Evolutionary conservation across 2,888 invertebrate genomes (phyloP).

Genomic region (Ormyrus nitidulus): DNA sequence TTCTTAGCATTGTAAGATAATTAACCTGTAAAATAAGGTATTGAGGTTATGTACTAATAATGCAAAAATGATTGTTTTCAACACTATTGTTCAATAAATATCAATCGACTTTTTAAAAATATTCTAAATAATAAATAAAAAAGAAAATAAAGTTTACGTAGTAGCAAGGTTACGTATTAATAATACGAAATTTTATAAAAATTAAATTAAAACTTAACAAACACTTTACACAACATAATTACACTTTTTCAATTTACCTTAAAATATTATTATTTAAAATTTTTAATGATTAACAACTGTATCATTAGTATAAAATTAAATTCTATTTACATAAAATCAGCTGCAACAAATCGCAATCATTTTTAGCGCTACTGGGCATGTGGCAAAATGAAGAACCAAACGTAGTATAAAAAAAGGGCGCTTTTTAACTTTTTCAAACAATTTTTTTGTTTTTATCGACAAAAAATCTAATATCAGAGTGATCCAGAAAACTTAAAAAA

Average conservation of each 20-base stretch:
- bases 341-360: slow-evolving; percentile 27
- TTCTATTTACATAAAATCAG: slow-evolving; percentile 28
- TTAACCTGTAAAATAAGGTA: neutral
- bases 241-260: neutral
- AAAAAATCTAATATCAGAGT: no score
- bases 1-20: slow-evolving; percentile 31
- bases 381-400: neutral
- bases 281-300: neutral
- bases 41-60: slow-evolving; percentile 5
- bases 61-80: no score
- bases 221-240: neutral
- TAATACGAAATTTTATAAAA: neutral
- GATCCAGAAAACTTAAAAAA: no score
- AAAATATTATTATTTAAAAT: neutral
- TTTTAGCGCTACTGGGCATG: slow-evolving; percentile 3
- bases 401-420: neutral
- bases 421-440: neutral
- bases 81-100: no score
- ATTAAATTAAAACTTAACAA: neutral
- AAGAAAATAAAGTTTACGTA: slow-evolving; percentile 1
- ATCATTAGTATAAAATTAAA: no score
- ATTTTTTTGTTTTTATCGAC: slow-evolving; percentile 8
- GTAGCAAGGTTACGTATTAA: neutral
- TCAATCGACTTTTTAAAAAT: neutral
- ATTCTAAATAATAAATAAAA: neutral